Conservation (phyloP, 2,797 vertebrate genomes). For the Pelochelys cantorii region DNA sequence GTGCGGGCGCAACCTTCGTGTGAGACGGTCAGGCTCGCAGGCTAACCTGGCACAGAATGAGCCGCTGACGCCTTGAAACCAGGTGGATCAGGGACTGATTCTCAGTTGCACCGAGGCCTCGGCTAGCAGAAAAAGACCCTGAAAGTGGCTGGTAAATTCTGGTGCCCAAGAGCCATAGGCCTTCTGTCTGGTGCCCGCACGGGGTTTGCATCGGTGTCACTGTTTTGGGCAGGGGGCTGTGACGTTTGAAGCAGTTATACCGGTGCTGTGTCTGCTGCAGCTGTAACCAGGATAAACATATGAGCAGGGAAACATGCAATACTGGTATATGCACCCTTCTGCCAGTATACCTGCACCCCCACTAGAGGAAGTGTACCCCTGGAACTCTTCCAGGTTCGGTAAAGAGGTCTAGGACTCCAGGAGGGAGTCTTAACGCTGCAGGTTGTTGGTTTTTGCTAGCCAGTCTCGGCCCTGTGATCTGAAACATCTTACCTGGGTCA, state of each 20-base stretch:
- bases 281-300: background rate
- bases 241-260: background rate
- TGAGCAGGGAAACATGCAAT: background rate
- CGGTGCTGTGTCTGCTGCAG: background rate
- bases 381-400: background rate
- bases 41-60: background rate
- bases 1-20: background rate
- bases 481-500: background rate
- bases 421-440: background rate
- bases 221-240: background rate
- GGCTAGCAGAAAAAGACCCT: background rate
- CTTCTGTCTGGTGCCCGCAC: background rate
- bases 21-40: background rate
- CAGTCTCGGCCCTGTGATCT: background rate
- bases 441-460: background rate
- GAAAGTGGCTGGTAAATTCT: background rate
- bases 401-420: background rate
- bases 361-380: background rate
- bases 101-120: background rate
- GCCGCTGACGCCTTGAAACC: background rate
- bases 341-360: background rate
- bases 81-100: background rate
- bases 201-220: background rate
- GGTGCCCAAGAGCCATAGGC: too few relatives aligned
- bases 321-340: background rate